Percentiles rank a stretch among this genome's conserved stretches.
Evolutionary conservation across 2,113 vertebrate genomes (phyloP).

Genomic region (Hydrochoerus hydrochaeris): DNA sequence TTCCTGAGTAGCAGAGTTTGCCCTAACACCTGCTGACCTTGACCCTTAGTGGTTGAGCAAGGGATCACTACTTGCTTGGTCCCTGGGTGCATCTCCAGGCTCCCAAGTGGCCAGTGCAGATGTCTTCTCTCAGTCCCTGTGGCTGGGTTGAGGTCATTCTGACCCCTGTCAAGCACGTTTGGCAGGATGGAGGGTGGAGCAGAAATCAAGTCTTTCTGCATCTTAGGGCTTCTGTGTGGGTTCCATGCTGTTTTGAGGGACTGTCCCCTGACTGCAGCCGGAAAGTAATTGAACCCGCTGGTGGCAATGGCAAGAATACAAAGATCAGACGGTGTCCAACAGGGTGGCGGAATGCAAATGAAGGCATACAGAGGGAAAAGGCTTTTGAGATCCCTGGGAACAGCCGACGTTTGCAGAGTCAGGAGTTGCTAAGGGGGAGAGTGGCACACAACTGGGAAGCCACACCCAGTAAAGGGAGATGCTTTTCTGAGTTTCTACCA

Average conservation of each 20-base stretch:
- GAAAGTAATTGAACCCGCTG: not conserved
- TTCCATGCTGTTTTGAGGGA: not conserved
- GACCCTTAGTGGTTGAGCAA: not conserved
- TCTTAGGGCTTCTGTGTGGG: not conserved
- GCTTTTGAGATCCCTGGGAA: not conserved
- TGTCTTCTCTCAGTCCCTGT: not conserved
- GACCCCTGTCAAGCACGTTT: fast-evolving
- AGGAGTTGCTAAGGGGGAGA: fast-evolving
- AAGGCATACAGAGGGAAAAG: fast-evolving
- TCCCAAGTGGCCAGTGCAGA: fast-evolving
- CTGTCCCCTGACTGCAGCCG: fast-evolving
- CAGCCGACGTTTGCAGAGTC: not conserved
- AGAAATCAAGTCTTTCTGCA: not conserved
- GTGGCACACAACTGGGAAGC: fast-evolving
- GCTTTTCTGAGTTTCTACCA: not conserved
- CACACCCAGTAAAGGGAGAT: too few relatives aligned
- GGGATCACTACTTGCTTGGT: fast-evolving
- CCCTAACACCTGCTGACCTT: not conserved
- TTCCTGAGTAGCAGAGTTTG: not conserved
- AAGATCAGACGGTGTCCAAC: not conserved
- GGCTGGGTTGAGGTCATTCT: not conserved
- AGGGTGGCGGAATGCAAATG: not conserved
- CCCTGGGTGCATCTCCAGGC: fast-evolving
- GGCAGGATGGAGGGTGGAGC: not conserved
- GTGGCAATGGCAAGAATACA: not conserved